Conservation (phyloP, 1,140 invertebrate genomes). For the Bombus soroeensis region DNA sequence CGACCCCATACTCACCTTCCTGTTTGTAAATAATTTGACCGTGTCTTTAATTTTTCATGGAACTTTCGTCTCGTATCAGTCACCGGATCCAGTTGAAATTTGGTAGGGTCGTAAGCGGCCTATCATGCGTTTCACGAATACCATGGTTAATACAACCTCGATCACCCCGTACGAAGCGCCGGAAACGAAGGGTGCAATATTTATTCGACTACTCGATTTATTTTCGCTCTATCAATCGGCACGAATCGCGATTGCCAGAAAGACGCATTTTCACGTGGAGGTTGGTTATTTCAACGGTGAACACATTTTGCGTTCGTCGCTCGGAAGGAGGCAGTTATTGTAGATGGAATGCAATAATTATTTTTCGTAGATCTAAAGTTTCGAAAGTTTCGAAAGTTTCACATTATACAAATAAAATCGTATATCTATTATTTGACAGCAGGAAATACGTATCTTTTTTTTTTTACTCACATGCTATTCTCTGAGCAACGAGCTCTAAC, state of each 20-base stretch:
- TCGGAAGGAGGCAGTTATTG: not conserved
- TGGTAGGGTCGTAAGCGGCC: slow-evolving; percentile 17
- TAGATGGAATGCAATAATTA: not conserved
- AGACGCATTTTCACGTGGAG: not conserved
- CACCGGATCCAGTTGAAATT: slow-evolving; percentile 4
- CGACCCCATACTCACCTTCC: not conserved
- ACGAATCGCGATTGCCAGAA: not conserved
- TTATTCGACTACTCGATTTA: slow-evolving; percentile 46
- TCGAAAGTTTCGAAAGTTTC: not conserved
- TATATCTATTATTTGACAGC: no score
- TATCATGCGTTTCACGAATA: slow-evolving; percentile 42
- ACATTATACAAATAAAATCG: not conserved
- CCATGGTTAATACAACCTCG: slow-evolving; percentile 42
- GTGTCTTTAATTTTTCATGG: slow-evolving; percentile 38
- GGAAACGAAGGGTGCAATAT: slow-evolving; percentile 55
- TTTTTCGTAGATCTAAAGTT: not conserved
- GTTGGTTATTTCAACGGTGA: not conserved
- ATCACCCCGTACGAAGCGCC: slow-evolving; percentile 9
- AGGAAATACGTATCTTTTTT: no score
- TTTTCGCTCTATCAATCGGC: slow-evolving; percentile 21
- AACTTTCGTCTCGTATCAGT: slow-evolving; percentile 14
- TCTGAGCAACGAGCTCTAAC: no score
- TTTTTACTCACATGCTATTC: no score
- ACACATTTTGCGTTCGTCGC: no score
- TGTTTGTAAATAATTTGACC: slow-evolving; percentile 40